These are phyloP conservation scores for Oreochromis tanganicae DNA, from an alignment of 2,113 vertebrate genomes.

Conservation along the genomic window DNA sequence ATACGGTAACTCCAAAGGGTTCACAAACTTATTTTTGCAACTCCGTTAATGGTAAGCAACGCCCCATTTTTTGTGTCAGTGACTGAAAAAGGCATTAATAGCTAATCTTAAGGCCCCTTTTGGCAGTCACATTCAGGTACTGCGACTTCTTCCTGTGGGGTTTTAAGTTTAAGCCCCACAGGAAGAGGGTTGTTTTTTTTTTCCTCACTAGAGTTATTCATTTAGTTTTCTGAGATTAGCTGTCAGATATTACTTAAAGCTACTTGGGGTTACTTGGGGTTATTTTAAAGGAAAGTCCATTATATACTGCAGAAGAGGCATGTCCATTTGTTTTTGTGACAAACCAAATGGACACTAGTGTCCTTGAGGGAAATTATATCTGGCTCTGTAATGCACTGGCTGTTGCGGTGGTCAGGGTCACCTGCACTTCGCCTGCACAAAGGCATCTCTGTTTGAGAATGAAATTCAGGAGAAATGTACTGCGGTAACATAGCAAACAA, in stretches of 20 bases:
- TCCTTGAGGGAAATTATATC: not conserved
- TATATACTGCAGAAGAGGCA: not conserved
- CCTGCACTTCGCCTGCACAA: constrained; percentile 24
- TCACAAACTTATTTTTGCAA: not conserved
- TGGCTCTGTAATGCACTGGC: not conserved
- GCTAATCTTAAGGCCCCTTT: not conserved
- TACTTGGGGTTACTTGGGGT: not conserved
- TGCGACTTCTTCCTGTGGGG: not conserved
- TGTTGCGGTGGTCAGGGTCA: not conserved
- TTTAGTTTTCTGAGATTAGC: not conserved
- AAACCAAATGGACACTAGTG: not conserved
- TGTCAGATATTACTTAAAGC: not conserved
- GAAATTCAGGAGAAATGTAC: not conserved
- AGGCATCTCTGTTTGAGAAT: constrained; percentile 29
- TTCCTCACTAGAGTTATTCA: not conserved
- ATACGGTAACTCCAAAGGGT: not conserved
- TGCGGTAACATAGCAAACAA: not conserved
- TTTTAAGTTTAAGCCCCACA: not conserved
- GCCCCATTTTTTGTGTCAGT: not conserved
- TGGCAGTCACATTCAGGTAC: not conserved
- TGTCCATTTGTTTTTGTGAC: not conserved
- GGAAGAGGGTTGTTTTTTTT: not conserved
- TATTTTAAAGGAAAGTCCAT: not conserved
- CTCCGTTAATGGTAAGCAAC: not conserved
- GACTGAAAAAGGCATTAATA: not conserved